Base-by-base conservation (phyloP, 2,113 vertebrate species). In the Sialia sialis region DNA sequence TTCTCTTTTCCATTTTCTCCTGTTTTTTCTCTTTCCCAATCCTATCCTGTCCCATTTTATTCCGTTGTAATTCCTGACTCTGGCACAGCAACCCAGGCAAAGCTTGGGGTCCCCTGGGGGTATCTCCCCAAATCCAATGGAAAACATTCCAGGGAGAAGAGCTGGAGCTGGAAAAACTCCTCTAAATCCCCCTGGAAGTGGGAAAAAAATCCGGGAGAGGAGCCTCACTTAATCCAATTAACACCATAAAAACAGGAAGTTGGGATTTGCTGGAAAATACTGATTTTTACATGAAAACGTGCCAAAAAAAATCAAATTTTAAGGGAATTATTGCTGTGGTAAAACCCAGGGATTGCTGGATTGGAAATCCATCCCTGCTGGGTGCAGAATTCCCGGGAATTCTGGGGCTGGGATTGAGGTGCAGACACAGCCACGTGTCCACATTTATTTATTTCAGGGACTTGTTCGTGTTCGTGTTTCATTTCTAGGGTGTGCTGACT, bases 261-360 rank as follows among this genome's bases (percentile, higher is more conserved):
- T 80, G 38, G 43, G 26, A 51, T 84, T 77, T 43, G 66, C 79
- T 60, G 93, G 92, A 68, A 94, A 85, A 32, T 83, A 55, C 72
- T 36, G 48, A 58, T 83, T 39, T 54, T 51, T 19, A 8, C 18
- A 29, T 58, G 32, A 55, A 30, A 76, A 30, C 2, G 36, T 32
- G 51, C 38, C 32, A 13, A 2, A 8, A 51, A 49, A 16, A 7
- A 6, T 7, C 20, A 30, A 39, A 51, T 51, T 4, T 26, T 2
- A 0, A 2, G 0, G 7, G 36, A 21, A 59, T 43, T 8, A 1
- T 21, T 41, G 52, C 36, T 6, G 43, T 30, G 43, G 23, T 25
- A 2, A 4, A 13, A 29, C 0, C 1, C 39, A 19, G 11, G 34
- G 25, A 6, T 6, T 5, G 67, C 4, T 27, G 81, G 39, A 1